Base-by-base conservation (phyloP, 92 coral and sea anemone species). In the Virgularia gustaviana region DNA sequence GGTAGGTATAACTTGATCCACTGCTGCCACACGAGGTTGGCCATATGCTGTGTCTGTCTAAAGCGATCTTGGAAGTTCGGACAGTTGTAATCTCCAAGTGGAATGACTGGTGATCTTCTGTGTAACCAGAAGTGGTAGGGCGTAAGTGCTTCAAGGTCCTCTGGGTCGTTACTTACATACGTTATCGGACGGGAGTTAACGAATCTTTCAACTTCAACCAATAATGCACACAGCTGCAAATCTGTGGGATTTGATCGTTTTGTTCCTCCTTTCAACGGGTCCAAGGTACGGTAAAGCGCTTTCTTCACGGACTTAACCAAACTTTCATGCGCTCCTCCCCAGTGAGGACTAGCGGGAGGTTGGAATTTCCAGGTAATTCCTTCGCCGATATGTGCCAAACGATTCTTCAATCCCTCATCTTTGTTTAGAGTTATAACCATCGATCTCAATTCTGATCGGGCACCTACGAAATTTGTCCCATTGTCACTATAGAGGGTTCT, bases 181-280 rank as follows among this genome's bases (percentile, higher is more conserved):
- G 84, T 85, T 11, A 85, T 82, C 20, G 78, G 86, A 33, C 86
- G 73, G 56, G 78, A 73, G 41, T 85, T 81, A 65, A 85, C 11
- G 54, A 86, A 58, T 47, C 49, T 42, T 24, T 81, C 89, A 10
- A 78, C 79, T 49, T 85, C 81, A 9, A 67, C 84, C 13, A 85
- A 37, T 34, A 81, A 63, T 0, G 86, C 67, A 9, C 57, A 22
- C 45, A 85, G 41, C 29, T 65, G 72, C 22, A 22, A 33, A 34
- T 65, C 57, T 0, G 72, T 65, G 28, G 72, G 57, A 13, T 65
- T 65, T 1, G 19, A 4, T 63, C 32, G 19, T 39, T 65, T 65
- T 6, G 56, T 38, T 25, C 23, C 23, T 25, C 57, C 72, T 44
- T 65, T 43, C 35, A 24, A 24, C 7, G 29, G 8, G 10, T 19